Base-by-base conservation (phyloP, 35 echinoderm and acorn worm genomes). In the Ptychodera flava region DNA sequence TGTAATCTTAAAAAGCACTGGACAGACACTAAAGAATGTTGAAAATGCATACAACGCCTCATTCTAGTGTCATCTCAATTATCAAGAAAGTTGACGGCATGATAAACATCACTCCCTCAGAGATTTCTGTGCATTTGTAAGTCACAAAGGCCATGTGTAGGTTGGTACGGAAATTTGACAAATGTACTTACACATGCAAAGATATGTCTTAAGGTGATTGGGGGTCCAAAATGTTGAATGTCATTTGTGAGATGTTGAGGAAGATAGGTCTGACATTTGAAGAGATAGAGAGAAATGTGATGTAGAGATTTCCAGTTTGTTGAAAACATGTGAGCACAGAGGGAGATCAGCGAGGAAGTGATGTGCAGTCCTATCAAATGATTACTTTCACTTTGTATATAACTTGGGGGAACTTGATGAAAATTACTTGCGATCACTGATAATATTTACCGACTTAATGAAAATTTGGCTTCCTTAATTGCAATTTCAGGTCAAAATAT, bases 401-500 rank as follows among this genome's bases (percentile, higher is more conserved):
- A 80, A 80, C 78, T 33, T 80, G 31, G 78, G 28, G 34, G 78
- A n/a, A 80, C 34, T 80, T 16, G 10, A 80, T 30, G 28, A 80
- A 80, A 33, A 15, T 80, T 30, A 80, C 34, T 32, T 22, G 34
- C 30, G 0, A n/a, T 80, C 78, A 14, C 78, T 80, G 0, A 16
- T 14, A n/a, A 0, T 30, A 80, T 32, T 32, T 80, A 84, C 16
- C 35, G 28, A 32, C 28, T 82, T 1, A 37, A 38, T 89, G 28
- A 0, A n/a, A 10, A 0, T 85, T 85, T 53, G 28, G 34, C 1
- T 86, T 28, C 28, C 28, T 16, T 45, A n/a, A n/a, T n/a, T n/a
- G n/a, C n/a, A n/a, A n/a, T n/a, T n/a, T n/a, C 35, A 95, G 92
- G 95, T 89, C 85, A 88, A 36, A 94, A 97, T 53, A 94, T 97